Percentiles rank a stretch among this genome's conserved stretches.
Conservation (phyloP, 2,797 vertebrate species). For the Periparus ater region DNA sequence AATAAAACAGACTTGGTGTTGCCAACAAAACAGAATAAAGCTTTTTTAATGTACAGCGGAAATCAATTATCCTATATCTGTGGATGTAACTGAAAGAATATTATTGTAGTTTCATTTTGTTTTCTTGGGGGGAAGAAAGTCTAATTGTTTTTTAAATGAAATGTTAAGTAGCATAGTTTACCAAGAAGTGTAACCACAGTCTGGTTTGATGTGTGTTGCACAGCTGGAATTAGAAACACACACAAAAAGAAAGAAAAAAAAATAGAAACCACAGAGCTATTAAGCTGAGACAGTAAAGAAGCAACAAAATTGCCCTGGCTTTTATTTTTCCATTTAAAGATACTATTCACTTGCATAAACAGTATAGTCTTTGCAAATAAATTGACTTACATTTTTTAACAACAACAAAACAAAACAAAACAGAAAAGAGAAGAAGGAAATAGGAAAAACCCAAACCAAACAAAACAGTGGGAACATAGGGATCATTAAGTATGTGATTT, state of each 20-base stretch:
- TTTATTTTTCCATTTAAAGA: slow-evolving; percentile 67
- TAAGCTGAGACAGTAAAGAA: slow-evolving; percentile 66
- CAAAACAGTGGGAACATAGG: slow-evolving; percentile 47
- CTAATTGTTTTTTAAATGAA: slow-evolving; percentile 68
- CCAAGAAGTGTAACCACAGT: slow-evolving; percentile 59
- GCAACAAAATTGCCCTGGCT: slow-evolving; percentile 46
- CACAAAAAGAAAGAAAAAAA: slow-evolving; percentile 7
- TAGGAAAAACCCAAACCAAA: slow-evolving; percentile 56
- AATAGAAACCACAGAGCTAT: slow-evolving; percentile 56
- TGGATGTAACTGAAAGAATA: slow-evolving; percentile 30
- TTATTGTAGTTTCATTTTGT: slow-evolving; percentile 36
- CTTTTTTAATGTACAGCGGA: slow-evolving; percentile 7
- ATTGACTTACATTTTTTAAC: slow-evolving; percentile 63
- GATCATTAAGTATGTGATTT: slow-evolving; percentile 66
- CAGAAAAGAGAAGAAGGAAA: slow-evolving; percentile 43
- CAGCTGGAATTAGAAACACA: slow-evolving; percentile 69
- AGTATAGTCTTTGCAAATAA: slow-evolving; percentile 65
- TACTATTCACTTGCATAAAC: slow-evolving; percentile 68
- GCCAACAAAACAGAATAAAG: slow-evolving; percentile 18
- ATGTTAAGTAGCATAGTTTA: slow-evolving; percentile 63
- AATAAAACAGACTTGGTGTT: slow-evolving; percentile 20
- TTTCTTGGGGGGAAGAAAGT: slow-evolving; percentile 53
- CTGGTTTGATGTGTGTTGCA: slow-evolving; percentile 65
- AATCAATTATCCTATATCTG: slow-evolving; percentile 53
- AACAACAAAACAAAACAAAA: slow-evolving; percentile 42